These are phyloP conservation scores for Theocolax elegans DNA, from an alignment of 1,140 invertebrate genomes.

Conservation along the genomic window DNA sequence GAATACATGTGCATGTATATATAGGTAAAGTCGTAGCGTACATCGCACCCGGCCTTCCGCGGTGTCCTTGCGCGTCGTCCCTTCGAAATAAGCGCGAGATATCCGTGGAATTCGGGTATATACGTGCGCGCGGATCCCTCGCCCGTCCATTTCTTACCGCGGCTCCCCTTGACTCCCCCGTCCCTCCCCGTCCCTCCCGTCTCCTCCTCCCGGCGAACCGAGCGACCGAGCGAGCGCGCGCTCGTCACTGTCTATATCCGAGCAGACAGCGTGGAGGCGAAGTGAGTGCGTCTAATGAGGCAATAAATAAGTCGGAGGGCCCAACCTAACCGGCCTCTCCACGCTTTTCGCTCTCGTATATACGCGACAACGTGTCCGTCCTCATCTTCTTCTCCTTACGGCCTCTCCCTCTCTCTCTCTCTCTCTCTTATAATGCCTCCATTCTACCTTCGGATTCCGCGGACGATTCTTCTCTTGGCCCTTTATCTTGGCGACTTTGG, in stretches of 20 bases:
- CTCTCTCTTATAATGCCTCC: constrained; percentile 29
- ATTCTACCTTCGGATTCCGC: not conserved
- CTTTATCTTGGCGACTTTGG: not conserved
- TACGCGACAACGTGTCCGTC: constrained; percentile 57
- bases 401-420: constrained; percentile 46
- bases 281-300: constrained; percentile 69
- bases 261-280: constrained; percentile 68
- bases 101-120: constrained; percentile 59
- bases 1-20: constrained; percentile 3
- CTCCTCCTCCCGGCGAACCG: constrained; percentile 16
- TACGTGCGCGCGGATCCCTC: constrained; percentile 47
- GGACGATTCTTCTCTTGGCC: not conserved
- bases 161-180: constrained; percentile 42
- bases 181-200: constrained; percentile 24
- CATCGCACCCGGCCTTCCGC: constrained; percentile 27
- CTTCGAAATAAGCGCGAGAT: constrained; percentile 45
- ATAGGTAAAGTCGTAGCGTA: constrained; percentile 4
- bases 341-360: constrained; percentile 58
- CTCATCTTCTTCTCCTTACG: constrained; percentile 45
- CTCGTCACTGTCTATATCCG: constrained; percentile 69
- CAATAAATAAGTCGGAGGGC: constrained; percentile 67
- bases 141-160: no score
- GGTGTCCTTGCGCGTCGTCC: constrained; percentile 36
- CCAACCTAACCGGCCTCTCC: constrained; percentile 64
- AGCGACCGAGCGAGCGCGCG: constrained; percentile 33